These are phyloP conservation scores for Hiodon tergisus DNA, from an alignment of 2,113 vertebrate species.

Conservation along the genomic window DNA sequence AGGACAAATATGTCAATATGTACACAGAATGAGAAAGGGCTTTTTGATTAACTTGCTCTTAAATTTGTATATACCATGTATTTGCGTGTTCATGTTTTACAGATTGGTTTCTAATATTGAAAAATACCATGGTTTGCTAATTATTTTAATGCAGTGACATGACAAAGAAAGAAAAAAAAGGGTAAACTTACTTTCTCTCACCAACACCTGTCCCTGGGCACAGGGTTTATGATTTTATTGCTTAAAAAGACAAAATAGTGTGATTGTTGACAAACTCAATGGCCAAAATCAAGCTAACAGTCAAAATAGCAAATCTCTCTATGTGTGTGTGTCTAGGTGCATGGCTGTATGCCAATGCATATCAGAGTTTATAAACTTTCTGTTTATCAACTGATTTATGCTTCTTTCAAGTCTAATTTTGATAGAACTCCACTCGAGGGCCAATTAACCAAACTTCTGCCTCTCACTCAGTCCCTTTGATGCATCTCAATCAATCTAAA, in stretches of 20 bases:
- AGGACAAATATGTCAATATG: slow-evolving; percentile 85
- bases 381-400: slow-evolving; percentile 53
- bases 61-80: slow-evolving; percentile 91
- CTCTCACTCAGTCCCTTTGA: slow-evolving; percentile 22
- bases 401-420: slow-evolving; percentile 59
- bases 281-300: too few relatives aligned
- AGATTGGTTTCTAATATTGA: too few relatives aligned
- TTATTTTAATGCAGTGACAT: slow-evolving; percentile 79
- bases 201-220: too few relatives aligned
- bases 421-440: slow-evolving; percentile 49
- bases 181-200: slow-evolving; percentile 30
- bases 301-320: too few relatives aligned
- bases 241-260: too few relatives aligned
- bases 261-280: too few relatives aligned
- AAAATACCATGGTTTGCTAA: too few relatives aligned
- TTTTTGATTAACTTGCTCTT: slow-evolving; percentile 98
- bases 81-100: slow-evolving; percentile 72
- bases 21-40: slow-evolving; percentile 79
- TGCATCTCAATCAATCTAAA: slow-evolving; percentile 56
- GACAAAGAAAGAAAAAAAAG: slow-evolving; percentile 43
- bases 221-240: too few relatives aligned
- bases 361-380: background rate
- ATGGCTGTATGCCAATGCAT: too few relatives aligned
- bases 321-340: too few relatives aligned
- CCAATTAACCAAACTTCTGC: slow-evolving; percentile 55